These are phyloP conservation scores for Danio choprae DNA, from an alignment of 2,797 vertebrate genomes.

Conservation along the genomic window DNA sequence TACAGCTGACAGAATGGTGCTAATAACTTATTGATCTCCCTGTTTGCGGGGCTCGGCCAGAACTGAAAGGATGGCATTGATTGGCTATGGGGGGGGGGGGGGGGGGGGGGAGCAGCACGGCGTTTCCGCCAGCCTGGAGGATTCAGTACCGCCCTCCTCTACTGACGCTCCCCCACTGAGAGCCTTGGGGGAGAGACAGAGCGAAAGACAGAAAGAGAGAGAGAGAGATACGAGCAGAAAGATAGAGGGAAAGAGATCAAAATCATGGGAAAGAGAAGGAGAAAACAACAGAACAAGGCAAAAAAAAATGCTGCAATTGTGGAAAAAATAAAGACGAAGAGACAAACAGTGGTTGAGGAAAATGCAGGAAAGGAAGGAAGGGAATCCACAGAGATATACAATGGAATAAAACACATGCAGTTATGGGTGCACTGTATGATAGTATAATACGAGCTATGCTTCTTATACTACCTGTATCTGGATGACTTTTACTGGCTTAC, in stretches of 20 bases:
- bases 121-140: conserved; percentile 75
- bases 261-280: conserved; percentile 32
- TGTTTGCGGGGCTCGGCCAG: conserved; percentile 87
- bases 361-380: conserved; percentile 17
- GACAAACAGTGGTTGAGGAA: conserved; percentile 3
- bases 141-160: conserved; percentile 69
- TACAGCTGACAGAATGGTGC: conserved; percentile 99
- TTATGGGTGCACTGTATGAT: neutral
- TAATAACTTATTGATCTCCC: conserved; percentile 99
- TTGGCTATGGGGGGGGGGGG: conserved; percentile 85
- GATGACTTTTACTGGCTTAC: neutral
- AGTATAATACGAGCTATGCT: too few relatives aligned
- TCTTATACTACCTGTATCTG: neutral
- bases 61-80: conserved; percentile 91
- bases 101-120: conserved; percentile 69
- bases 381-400: conserved; percentile 21
- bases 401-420: neutral
- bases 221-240: neutral
- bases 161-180: conserved; percentile 72
- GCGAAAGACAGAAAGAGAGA: conserved; percentile 15
- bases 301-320: neutral
- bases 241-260: conserved; percentile 7
- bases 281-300: conserved; percentile 20
- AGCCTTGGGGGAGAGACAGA: conserved; percentile 52
- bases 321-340: neutral